Evolutionary conservation across 2,797 vertebrate genomes (phyloP).

Genomic region (Heterohyrax brucei): DNA sequence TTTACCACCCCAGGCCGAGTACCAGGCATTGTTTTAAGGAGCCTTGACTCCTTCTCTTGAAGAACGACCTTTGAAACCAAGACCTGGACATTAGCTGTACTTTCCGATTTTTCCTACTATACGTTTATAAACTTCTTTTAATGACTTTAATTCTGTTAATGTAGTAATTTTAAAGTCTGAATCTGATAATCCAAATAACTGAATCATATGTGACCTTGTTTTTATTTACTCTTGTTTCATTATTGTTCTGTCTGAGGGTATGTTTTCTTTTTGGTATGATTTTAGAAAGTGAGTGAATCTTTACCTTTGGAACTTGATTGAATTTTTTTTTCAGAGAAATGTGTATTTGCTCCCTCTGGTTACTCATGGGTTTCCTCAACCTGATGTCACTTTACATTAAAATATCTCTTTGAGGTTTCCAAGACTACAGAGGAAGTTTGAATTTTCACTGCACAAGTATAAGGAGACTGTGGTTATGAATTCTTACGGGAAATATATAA

Average conservation of each 20-base stretch:
- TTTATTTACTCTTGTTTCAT: background rate
- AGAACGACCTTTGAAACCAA: background rate
- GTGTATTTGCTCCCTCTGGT: background rate
- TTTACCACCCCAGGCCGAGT: no score
- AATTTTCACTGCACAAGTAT: constrained; percentile 66
- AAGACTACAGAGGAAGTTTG: constrained; percentile 46
- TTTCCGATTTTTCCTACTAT: background rate
- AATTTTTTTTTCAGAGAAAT: constrained; percentile 1
- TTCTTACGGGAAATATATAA: constrained; percentile 49
- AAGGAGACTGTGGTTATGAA: background rate
- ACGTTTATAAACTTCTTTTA: background rate
- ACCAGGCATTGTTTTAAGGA: background rate
- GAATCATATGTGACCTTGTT: background rate
- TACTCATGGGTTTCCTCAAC: constrained; percentile 1
- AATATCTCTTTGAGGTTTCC: constrained; percentile 53
- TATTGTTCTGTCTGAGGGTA: background rate
- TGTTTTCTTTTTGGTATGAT: background rate
- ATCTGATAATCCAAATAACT: background rate
- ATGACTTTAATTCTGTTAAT: background rate
- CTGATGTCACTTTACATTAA: constrained; percentile 66
- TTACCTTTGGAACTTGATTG: background rate
- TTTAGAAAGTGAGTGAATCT: constrained; percentile 30
- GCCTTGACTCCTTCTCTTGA: background rate
- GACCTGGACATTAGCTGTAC: no score
- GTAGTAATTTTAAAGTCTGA: background rate